A percentile compares a stretch with the other conserved stretches of the same genome.
Evolutionary conservation across 2,888 invertebrate species (phyloP).

Genomic region (Luffia ferchaultella): DNA sequence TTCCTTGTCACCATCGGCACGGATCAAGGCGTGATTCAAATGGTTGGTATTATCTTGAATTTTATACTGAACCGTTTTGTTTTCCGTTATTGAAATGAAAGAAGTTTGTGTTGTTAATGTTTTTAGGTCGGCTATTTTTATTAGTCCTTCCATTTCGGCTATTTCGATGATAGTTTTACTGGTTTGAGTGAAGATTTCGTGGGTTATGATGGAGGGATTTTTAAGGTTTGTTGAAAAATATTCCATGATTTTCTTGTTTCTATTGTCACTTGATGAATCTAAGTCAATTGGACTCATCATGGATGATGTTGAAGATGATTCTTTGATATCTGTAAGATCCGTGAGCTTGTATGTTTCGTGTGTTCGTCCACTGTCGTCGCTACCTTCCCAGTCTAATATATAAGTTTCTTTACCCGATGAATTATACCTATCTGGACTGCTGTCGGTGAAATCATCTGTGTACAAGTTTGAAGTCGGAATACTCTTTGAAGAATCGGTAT

Average conservation of each 20-base stretch:
- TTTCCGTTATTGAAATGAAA: constrained; percentile 37
- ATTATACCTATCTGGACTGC: constrained; percentile 40
- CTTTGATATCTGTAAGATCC: constrained; percentile 15
- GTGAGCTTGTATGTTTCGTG: constrained; percentile 28
- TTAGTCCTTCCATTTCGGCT: constrained; percentile 33
- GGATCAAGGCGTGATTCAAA: constrained; percentile 12
- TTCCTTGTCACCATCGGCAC: constrained; percentile 7
- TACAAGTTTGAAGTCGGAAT: constrained; percentile 41
- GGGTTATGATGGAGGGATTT: constrained; percentile 16
- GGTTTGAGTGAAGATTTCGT: constrained; percentile 62
- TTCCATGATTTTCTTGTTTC: background rate
- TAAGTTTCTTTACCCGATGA: constrained; percentile 52
- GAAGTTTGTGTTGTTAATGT: constrained; percentile 52
- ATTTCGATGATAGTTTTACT: constrained; percentile 65
- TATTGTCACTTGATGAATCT: background rate
- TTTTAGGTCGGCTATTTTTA: constrained; percentile 19
- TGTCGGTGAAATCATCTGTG: constrained; percentile 47
- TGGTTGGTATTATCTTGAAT: constrained; percentile 21
- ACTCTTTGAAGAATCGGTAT: constrained; percentile 52
- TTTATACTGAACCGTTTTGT: constrained; percentile 34
- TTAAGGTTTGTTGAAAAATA: background rate
- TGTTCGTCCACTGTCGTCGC: constrained; percentile 29
- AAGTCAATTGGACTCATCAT: background rate
- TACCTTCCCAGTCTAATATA: constrained; percentile 38
- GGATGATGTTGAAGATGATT: background rate